Percentiles rank a stretch among this genome's conserved stretches.
Evolutionary conservation across 2,888 invertebrate species (phyloP).

Genomic region (Iselma pallidipennis): DNA sequence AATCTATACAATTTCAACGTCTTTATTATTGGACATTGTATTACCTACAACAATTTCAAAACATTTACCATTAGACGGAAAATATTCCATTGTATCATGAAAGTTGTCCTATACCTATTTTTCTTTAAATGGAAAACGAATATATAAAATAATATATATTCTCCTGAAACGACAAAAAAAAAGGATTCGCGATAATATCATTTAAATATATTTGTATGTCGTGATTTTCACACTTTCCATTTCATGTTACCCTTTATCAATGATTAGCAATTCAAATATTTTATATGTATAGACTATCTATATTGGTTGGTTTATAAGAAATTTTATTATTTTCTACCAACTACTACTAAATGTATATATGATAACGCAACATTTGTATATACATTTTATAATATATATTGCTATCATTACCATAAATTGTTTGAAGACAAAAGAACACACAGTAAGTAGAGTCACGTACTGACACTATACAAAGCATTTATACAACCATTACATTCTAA

Average conservation of each 20-base stretch:
- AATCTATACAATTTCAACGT: background rate
- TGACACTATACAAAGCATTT: constrained; percentile 12
- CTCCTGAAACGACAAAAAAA: no score
- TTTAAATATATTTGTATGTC: constrained; percentile 21
- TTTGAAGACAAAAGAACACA: constrained; percentile 12
- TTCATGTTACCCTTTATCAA: constrained; percentile 2
- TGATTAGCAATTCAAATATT: constrained; percentile 37
- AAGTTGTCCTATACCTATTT: no score
- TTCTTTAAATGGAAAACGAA: no score
- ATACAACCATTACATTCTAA: constrained; percentile 6
- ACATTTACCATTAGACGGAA: background rate
- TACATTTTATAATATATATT: background rate
- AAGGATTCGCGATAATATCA: background rate
- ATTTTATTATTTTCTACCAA: constrained; percentile 1
- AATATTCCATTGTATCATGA: background rate
- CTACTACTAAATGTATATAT: constrained; percentile 1
- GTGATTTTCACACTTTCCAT: constrained; percentile 44
- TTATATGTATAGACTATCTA: no score
- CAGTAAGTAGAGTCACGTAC: constrained; percentile 32
- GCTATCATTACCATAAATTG: constrained; percentile 37
- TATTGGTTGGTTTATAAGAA: background rate
- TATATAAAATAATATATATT: no score
- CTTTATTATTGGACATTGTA: background rate
- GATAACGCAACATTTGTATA: constrained; percentile 27
- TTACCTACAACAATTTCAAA: no score